Evolutionary conservation across 1,140 invertebrate species (phyloP), one percentile per base, ranked within the genome.

Genomic region (Patella vulgata): DNA sequence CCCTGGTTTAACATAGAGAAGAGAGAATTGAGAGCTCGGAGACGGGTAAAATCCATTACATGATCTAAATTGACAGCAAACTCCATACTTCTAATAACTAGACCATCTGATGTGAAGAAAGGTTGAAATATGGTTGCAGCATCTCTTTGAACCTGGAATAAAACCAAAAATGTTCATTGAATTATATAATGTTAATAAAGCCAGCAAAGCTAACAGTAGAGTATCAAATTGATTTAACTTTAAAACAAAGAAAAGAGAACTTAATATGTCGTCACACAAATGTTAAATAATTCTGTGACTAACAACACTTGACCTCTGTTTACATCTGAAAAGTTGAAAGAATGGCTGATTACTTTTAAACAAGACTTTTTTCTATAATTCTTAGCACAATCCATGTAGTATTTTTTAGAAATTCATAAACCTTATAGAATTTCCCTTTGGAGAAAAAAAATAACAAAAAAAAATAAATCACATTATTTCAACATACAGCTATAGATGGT

Each of bases 1-100:
- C 92, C 90, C 80, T 99, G 94, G 84, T 99, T 99, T 1, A 99
- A 84, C 95, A 99, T 98, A 0, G 96, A 98, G 81, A 99, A 99
- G 5, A 99, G 86, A 0, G 96, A 96, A 42, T 92, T 94, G 0
- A 99, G 85, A 8, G 98, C 96, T 48, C 98, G 86, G 63, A 99
- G 87, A 27, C 95, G 87, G 0, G 97, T 99, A 79, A 98, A 98
- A 84, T 99, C 97, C 98, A 99, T 99, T 44, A 99, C 96, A 81
- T 99, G 98, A 75, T 99, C 97, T 17, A 87, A 67, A 33, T 89
- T 89, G 74, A 90, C 90, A 0, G 95, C 93, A 82, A 92, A 96
- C 75, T 99, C 94, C 48, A 99, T 82, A 73, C 94, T 95, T 61
- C 92, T 89, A 3, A 94, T 91, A 5, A 99, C 94, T 21, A 99